Conservation (phyloP, 2,888 invertebrate species). For the Xestia sexstrigata region DNA sequence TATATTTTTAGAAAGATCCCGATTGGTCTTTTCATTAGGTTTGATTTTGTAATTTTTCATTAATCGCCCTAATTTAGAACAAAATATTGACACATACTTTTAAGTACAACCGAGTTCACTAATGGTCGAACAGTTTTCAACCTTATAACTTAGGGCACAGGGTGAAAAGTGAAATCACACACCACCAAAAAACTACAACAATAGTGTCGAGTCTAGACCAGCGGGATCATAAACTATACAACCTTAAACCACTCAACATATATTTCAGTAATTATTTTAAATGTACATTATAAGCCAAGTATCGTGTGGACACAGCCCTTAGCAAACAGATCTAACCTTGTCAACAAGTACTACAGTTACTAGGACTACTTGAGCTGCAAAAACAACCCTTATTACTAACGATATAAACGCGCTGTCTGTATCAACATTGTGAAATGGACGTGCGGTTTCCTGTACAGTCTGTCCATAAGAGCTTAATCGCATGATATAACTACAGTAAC, state of each 20-base stretch:
- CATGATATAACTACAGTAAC: constrained; percentile 39
- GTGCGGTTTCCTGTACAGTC: constrained; percentile 8
- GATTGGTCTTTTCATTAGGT: not conserved
- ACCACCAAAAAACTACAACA: not conserved
- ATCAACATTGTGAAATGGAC: not conserved
- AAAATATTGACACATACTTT: not conserved
- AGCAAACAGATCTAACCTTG: constrained; percentile 38
- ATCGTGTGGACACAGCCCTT: constrained; percentile 42
- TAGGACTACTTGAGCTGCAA: not conserved
- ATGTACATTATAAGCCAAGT: constrained; percentile 19
- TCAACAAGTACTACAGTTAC: constrained; percentile 23
- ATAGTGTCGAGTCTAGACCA: not conserved
- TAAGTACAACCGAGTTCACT: too few relatives aligned
- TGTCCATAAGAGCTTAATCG: constrained; percentile 44
- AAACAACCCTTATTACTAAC: constrained; percentile 2
- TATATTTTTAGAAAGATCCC: not conserved
- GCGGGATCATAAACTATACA: not conserved
- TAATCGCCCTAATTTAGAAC: not conserved
- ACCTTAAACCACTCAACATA: not conserved
- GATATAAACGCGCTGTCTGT: not conserved
- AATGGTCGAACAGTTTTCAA: too few relatives aligned
- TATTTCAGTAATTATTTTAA: constrained; percentile 20
- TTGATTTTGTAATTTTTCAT: not conserved
- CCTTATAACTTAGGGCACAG: too few relatives aligned
- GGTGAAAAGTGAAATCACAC: too few relatives aligned